A percentile compares a stretch with the other conserved stretches of the same genome.
phyloP scores from a whole-genome alignment of 2,888 invertebrate species.

The Diploptera punctata region DNA sequence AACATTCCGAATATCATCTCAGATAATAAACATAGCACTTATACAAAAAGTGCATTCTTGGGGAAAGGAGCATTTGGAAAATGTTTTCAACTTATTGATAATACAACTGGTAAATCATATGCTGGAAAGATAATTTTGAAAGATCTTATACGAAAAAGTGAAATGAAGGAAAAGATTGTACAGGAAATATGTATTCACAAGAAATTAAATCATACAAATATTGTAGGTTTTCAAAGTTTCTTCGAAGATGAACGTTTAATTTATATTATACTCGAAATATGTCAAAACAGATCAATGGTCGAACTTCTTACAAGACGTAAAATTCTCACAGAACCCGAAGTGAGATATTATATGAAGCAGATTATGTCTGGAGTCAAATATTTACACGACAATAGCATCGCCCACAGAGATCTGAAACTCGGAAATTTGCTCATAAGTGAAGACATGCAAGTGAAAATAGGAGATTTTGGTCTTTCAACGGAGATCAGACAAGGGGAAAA shows the following conservation, averaged over 20 bases:
- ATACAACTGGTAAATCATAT: constrained; percentile 56
- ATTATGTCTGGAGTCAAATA: constrained; percentile 61
- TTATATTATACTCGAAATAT: constrained; percentile 66
- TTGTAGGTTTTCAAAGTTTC: constrained; percentile 63
- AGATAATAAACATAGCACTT: not conserved
- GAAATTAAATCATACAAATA: constrained; percentile 59
- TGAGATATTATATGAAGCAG: constrained; percentile 64
- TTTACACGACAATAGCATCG: constrained; percentile 63
- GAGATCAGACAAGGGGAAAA: constrained; percentile 60
- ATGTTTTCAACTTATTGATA: constrained; percentile 64
- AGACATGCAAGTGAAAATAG: constrained; percentile 61
- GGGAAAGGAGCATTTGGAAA: constrained; percentile 54
- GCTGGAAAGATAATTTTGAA: constrained; percentile 68
- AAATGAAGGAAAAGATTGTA: constrained; percentile 65
- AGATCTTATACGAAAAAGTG: constrained; percentile 60
- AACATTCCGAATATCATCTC: not conserved
- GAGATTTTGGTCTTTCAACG: constrained; percentile 69
- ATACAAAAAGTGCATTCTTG: not conserved
- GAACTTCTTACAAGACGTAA: constrained; percentile 66
- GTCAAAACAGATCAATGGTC: constrained; percentile 66
- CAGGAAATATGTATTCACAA: constrained; percentile 66
- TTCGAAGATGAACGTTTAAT: constrained; percentile 66
- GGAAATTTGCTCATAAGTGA: constrained; percentile 67
- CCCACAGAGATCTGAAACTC: constrained; percentile 67
- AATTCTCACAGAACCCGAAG: constrained; percentile 64